Evolutionary conservation across 1,140 invertebrate species (phyloP).

Genomic region (Drosophila triauraria): DNA sequence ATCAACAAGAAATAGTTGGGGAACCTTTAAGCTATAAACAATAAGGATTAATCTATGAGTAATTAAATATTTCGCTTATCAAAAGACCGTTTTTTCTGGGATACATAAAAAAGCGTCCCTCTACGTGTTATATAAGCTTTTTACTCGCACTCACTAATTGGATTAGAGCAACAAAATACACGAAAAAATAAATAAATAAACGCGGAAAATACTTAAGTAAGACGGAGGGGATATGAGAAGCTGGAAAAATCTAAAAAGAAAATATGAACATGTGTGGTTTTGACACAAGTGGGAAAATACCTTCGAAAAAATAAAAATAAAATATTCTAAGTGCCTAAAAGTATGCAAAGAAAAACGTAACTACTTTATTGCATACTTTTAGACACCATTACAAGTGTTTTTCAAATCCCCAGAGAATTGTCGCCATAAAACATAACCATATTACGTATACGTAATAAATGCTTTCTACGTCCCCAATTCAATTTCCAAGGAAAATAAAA

Average conservation of each 20-base stretch:
- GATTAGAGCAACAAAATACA: constrained; percentile 24
- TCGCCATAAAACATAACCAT: neutral
- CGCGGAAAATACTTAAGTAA: constrained; percentile 11
- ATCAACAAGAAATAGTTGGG: neutral
- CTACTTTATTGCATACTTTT: neutral
- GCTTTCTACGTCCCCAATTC: neutral
- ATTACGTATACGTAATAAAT: too few relatives aligned
- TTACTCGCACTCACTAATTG: constrained; percentile 24
- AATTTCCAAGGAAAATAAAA: neutral
- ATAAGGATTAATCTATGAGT: neutral
- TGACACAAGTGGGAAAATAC: constrained; percentile 14
- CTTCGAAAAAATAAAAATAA: too few relatives aligned
- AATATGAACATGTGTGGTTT: constrained; percentile 14
- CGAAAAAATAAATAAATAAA: constrained; percentile 3
- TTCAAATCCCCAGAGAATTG: neutral
- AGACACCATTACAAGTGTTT: neutral
- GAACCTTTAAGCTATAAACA: neutral
- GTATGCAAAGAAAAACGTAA: neutral
- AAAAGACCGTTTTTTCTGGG: neutral
- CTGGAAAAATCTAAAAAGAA: constrained; percentile 17
- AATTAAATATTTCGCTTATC: neutral
- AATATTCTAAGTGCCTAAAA: neutral
- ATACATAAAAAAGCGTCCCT: neutral
- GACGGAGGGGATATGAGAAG: constrained; percentile 1
- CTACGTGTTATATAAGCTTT: neutral